These are phyloP conservation scores for Monodelphis domestica DNA, from an alignment of 2,797 vertebrate species.

Conservation along the genomic window DNA sequence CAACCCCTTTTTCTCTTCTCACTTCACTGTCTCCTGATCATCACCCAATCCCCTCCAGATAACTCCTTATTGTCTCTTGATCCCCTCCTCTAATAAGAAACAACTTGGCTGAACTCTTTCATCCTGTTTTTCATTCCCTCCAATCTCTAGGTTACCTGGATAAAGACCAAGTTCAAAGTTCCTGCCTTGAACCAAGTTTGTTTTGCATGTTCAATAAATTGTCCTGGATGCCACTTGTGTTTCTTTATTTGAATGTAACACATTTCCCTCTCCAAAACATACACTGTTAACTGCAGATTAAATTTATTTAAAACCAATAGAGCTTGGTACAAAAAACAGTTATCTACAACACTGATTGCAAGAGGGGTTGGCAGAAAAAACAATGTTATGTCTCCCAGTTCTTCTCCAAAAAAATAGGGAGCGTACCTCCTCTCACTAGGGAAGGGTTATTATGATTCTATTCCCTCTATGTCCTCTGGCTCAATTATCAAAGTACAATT, in stretches of 20 bases:
- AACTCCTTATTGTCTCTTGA: neutral
- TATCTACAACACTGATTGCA: neutral
- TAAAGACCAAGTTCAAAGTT: neutral
- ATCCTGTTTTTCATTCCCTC: neutral
- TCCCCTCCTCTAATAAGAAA: neutral
- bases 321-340: neutral
- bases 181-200: neutral
- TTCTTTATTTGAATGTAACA: neutral
- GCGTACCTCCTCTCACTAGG: neutral
- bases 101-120: neutral
- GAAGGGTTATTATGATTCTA: neutral
- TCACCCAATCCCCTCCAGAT: neutral
- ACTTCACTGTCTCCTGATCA: neutral
- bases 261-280: neutral
- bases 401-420: neutral
- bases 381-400: neutral
- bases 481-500: neutral
- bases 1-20: neutral
- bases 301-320: constrained; percentile 61
- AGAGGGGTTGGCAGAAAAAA: neutral
- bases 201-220: neutral
- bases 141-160: neutral
- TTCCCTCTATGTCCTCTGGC: neutral
- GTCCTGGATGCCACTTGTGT: neutral
- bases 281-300: neutral